Conservation (phyloP, 2,888 invertebrate species). For the Tipula vernalis region DNA sequence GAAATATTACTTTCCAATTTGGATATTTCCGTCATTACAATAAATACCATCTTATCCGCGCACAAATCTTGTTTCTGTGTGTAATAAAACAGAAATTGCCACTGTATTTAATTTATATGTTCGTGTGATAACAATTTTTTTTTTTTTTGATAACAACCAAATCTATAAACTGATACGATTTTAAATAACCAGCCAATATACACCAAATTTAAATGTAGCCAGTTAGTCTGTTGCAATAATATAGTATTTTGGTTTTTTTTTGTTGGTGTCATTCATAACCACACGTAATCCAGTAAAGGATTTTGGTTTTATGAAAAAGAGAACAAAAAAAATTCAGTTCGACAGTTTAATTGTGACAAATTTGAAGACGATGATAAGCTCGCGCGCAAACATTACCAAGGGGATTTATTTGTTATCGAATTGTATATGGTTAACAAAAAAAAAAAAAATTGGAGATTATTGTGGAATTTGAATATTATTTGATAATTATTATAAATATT, state of each 20-base stretch:
- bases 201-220: background rate
- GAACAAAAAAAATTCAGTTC: background rate
- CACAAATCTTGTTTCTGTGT: background rate
- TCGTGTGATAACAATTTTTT: background rate
- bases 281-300: background rate
- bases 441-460: background rate
- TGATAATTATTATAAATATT: background rate
- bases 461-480: background rate
- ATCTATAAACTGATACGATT: background rate
- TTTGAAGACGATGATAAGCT: conserved; percentile 6
- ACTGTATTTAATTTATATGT: background rate
- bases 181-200: background rate
- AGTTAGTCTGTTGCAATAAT: background rate
- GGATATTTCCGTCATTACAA: background rate
- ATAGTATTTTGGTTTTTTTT: background rate
- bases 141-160: background rate
- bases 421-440: background rate
- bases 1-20: background rate
- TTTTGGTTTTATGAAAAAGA: background rate
- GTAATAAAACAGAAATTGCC: background rate
- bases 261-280: background rate
- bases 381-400: background rate
- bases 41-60: background rate
- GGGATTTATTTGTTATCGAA: background rate
- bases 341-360: conserved; percentile 10